Percentiles rank a stretch among this genome's conserved stretches.
These are phyloP conservation scores for Neosalanx taihuensis DNA, from an alignment of 2,797 vertebrate genomes.

Conservation along the genomic window DNA sequence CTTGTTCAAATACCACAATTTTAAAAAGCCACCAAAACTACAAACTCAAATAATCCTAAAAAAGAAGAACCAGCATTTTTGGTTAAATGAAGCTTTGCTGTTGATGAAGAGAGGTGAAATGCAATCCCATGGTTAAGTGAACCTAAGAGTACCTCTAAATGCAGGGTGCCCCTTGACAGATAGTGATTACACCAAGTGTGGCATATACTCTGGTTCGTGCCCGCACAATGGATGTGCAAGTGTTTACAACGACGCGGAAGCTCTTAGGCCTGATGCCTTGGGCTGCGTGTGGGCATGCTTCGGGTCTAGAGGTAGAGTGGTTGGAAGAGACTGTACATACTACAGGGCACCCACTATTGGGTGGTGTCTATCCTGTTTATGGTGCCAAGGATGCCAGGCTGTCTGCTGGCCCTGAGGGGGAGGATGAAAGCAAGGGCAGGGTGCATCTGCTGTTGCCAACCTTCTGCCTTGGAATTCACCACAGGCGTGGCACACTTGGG, in stretches of 20 bases:
- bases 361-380: constrained; percentile 24
- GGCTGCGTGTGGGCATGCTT: constrained; percentile 36
- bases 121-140: constrained; percentile 39
- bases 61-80: constrained; percentile 18
- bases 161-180: constrained; percentile 51
- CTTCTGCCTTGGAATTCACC: constrained; percentile 19
- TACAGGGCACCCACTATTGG: constrained; percentile 5
- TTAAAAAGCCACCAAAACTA: constrained; percentile 21
- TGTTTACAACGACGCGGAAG: constrained; percentile 36
- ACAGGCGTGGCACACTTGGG: constrained; percentile 6
- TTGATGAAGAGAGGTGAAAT: constrained; percentile 35
- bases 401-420: constrained; percentile 7
- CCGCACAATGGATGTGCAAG: constrained; percentile 44
- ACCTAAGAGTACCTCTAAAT: constrained; percentile 54
- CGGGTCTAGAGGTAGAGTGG: constrained; percentile 14
- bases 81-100: constrained; percentile 37
- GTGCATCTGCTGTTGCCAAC: constrained; percentile 16
- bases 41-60: constrained; percentile 17
- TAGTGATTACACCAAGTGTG: constrained; percentile 53
- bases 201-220: constrained; percentile 37
- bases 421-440: constrained; percentile 18
- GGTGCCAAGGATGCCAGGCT: not conserved
- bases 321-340: not conserved
- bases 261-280: constrained; percentile 16
- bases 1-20: not conserved